Conservation (phyloP, 2,888 invertebrate species). For the Dioctria rufipes region DNA sequence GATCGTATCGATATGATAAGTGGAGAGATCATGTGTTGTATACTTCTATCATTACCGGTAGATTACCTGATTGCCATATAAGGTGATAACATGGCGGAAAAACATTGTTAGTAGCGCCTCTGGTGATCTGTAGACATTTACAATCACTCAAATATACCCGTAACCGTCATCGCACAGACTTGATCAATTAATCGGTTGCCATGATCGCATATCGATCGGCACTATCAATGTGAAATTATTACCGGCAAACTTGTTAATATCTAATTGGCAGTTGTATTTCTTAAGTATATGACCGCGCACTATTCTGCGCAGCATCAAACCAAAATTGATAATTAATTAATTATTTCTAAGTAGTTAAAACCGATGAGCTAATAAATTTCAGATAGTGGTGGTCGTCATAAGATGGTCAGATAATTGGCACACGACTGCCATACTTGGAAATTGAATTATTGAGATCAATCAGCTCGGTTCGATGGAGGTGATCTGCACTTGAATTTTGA, state of each 20-base stretch:
- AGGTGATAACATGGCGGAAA: neutral
- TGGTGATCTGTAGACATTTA: neutral
- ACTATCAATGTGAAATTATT: slow-evolving; percentile 27
- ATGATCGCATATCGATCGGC: slow-evolving; percentile 34
- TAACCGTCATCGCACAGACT: neutral
- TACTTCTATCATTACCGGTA: slow-evolving; percentile 6
- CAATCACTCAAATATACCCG: slow-evolving; percentile 6
- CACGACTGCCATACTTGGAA: slow-evolving; percentile 42
- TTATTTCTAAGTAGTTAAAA: neutral
- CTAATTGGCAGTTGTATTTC: neutral
- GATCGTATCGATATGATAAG: neutral
- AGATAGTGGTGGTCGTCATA: neutral
- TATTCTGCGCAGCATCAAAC: neutral
- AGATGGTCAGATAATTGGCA: slow-evolving; percentile 29
- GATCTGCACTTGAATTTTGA: neutral
- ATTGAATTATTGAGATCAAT: slow-evolving; percentile 31
- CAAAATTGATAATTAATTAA: slow-evolving; percentile 17
- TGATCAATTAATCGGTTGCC: slow-evolving; percentile 41
- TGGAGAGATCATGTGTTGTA: neutral
- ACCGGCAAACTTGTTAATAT: neutral
- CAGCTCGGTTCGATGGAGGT: neutral
- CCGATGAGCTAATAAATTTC: neutral
- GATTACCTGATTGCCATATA: slow-evolving; percentile 16
- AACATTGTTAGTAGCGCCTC: neutral
- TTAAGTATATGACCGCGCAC: neutral